A percentile compares a stretch with the other conserved stretches of the same genome.
These are phyloP conservation scores for Heterochromis multidens DNA, from an alignment of 2,113 vertebrate genomes.

Conservation along the genomic window DNA sequence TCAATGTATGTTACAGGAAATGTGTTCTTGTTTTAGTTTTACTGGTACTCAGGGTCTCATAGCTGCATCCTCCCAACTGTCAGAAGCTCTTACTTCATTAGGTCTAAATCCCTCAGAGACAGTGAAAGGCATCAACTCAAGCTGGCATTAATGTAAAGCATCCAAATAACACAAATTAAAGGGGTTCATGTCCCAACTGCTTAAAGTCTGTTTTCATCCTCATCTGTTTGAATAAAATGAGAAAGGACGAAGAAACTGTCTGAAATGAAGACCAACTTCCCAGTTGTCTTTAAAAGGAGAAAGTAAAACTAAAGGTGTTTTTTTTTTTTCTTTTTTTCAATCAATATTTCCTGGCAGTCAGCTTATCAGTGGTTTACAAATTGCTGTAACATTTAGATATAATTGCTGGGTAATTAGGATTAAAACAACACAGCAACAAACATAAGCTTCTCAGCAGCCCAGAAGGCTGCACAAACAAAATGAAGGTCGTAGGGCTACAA, in stretches of 20 bases:
- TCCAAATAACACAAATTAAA: not conserved
- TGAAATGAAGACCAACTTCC: not conserved
- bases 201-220: not conserved
- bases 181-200: not conserved
- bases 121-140: not conserved
- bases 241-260: not conserved
- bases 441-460: conserved; percentile 10
- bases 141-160: not conserved
- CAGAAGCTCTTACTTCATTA: conserved; percentile 32
- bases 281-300: not conserved
- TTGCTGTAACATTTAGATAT: conserved; percentile 20
- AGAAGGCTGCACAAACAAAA: conserved; percentile 46
- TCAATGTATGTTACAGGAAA: conserved; percentile 69
- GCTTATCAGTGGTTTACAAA: conserved; percentile 23
- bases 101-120: conserved; percentile 55
- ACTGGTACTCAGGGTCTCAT: conserved; percentile 52
- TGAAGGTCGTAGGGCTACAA: conserved; percentile 40
- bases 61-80: conserved; percentile 65
- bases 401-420: conserved; percentile 22
- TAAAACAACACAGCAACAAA: conserved; percentile 44
- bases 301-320: not conserved
- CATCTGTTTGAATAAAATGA: not conserved
- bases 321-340: not conserved
- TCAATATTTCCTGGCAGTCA: not conserved
- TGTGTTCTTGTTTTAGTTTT: conserved; percentile 61